Evolutionary conservation across 64 coral and sea anemone genomes (phyloP).

Genomic region (Porites australiensis): DNA sequence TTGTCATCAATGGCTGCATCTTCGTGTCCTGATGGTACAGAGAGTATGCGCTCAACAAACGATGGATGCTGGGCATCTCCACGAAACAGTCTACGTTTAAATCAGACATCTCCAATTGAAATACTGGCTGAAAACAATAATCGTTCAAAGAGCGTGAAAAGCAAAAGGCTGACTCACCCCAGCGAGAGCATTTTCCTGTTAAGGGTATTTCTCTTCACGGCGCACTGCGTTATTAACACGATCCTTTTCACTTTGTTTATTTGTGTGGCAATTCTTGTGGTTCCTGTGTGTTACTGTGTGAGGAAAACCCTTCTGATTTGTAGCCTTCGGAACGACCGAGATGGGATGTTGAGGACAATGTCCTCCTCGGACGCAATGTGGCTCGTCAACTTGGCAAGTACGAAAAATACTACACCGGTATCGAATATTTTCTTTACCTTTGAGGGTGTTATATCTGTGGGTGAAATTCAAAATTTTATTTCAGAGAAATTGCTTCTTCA

Average conservation of each 20-base stretch:
- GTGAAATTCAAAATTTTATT: constrained; percentile 67
- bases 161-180: constrained; percentile 79
- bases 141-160: constrained; percentile 17
- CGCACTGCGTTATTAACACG: constrained; percentile 58
- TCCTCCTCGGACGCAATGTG: constrained; percentile 72
- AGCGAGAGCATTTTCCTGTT: constrained; percentile 70
- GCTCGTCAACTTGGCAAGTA: constrained; percentile 42
- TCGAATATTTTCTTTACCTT: constrained; percentile 83
- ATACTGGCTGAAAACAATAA: background rate
- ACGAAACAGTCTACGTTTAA: constrained; percentile 15
- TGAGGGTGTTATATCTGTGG: constrained; percentile 68
- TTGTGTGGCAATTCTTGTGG: constrained; percentile 39
- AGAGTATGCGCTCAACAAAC: constrained; percentile 30
- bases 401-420: constrained; percentile 16
- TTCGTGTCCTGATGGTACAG: background rate
- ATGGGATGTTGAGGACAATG: constrained; percentile 66
- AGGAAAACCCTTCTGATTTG: constrained; percentile 64
- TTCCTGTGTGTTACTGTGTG: constrained; percentile 63
- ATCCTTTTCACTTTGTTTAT: constrained; percentile 72
- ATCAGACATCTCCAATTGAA: constrained; percentile 13
- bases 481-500: constrained; percentile 64
- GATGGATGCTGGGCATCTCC: constrained; percentile 53
- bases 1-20: background rate
- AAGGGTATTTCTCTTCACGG: constrained; percentile 44
- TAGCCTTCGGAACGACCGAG: constrained; percentile 43